Base-by-base conservation (phyloP, 23 tunicate species). In the Halocynthia roretzi region DNA sequence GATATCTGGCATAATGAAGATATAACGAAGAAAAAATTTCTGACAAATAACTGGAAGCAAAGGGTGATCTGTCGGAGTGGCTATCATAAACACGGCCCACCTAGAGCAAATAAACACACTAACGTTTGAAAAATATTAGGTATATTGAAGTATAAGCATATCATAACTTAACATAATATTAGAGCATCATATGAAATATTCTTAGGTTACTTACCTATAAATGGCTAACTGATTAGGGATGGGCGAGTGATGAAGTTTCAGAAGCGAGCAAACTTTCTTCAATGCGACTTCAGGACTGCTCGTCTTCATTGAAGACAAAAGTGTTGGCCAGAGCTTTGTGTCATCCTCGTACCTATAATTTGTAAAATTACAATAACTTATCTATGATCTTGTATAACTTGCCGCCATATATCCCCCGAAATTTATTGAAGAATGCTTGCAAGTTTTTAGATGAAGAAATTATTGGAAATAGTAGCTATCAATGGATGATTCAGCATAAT, bases 271-370 rank as follows among this genome's bases (percentile, higher is more conserved):
- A 15, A 84, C 67, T 63, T 82, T 80, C 63, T 92, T 92, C 51
- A 92, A 56, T 6, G 87, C 80, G 7, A 82, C 54, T 52, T 92
- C 91, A 19, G 83, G 62, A 8, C 81, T 63, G 50, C 82, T 84
- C 12, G 77, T 6, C 50, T 80, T 86, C 11, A 92, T 48, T 18
- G 66, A 55, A 18, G 85, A 19, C 50, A 92, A 44, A 52, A 92
- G 54, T 11, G 87, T 77, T 40, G 76, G 7, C 98, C 98, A 92
- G 17, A 92, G 53, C 23, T 86, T 79, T 40, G 82, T 52, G 71
- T 92, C 98, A 71, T 92, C 90, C 62, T 92, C 98, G 63, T 82
- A 92, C 31, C 94, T 87, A 23, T 12, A 51, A 44, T 12, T n/a
- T n/a, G 20, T 2, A 20, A 20, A 68, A 12, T 17, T 1, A 68